Base-by-base conservation (phyloP, 2,797 vertebrate genomes). In the Ficedula albicollis region DNA sequence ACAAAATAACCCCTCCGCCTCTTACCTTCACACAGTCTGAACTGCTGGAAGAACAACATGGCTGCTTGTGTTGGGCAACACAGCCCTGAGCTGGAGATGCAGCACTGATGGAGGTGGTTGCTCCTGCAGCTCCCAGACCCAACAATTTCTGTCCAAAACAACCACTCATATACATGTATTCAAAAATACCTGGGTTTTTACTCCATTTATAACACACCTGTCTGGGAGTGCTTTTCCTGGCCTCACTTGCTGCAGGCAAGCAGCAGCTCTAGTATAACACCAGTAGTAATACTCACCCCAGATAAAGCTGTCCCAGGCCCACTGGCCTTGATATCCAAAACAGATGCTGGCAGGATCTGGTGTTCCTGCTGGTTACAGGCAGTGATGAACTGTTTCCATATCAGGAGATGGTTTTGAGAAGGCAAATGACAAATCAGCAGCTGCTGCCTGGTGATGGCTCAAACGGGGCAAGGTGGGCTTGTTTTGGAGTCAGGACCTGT, bases 401-500 rank as follows among this genome's bases (percentile, higher is more conserved):
- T 17, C 67, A 87, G 60, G 56, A 90, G 59, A 19, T 14, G 27
- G 34, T 81, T 87, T 51, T 6, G 4, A 69, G 58, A 51, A 69
- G 64, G 30, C 36, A 82, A 16, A 34, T 27, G 67, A 84, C 9
- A 11, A 79, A 69, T 48, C 32, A 39, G 36, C 55, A 69, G 77
- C 38, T n/a, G 26, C n/a, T n/a, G 38, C 41, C 56, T 1, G 0
- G 11, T 27, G 70, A 20, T 0, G 0, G 20, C 15, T 95, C 58
- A 75, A 14, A 41, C 0, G 2, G 48, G 82, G 51, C 25, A 66
- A 85, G 58, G 32, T 41, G 36, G 43, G n/a, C 29, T 80, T 68
- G 25, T 19, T 39, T 16, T 46, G 64, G n/a, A 69, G 46, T 15
- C 38, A 64, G 51, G 55, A 90, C 11, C 52, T 84, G 46, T 26